A percentile compares a stretch with the other conserved stretches of the same genome.
phyloP scores from a whole-genome alignment of 2,113 vertebrate species.

The Garra rufa region DNA sequence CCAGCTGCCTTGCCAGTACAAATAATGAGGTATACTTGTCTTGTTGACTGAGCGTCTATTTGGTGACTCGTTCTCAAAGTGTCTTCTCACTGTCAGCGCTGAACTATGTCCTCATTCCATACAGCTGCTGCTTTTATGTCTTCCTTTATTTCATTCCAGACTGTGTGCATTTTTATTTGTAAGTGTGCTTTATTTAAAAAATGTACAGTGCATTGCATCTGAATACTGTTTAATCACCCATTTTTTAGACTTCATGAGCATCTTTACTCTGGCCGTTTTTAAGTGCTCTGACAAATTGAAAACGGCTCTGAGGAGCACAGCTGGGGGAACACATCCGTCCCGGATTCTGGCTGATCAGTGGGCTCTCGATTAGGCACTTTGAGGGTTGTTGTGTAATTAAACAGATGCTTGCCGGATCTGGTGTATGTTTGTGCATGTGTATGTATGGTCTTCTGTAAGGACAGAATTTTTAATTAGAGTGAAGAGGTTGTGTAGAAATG shows the following conservation, averaged over 20 bases:
- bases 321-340: slow-evolving; percentile 19
- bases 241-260: not conserved
- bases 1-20: slow-evolving; percentile 46
- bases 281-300: slow-evolving; percentile 32
- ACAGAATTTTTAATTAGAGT: slow-evolving; percentile 26
- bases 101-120: slow-evolving; percentile 21
- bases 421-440: slow-evolving; percentile 5
- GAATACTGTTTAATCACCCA: slow-evolving; percentile 6
- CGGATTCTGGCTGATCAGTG: slow-evolving; percentile 5
- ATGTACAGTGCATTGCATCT: slow-evolving; percentile 12
- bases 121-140: slow-evolving; percentile 29
- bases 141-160: not conserved
- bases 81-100: slow-evolving; percentile 10
- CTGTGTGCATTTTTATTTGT: not conserved
- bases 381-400: slow-evolving; percentile 21
- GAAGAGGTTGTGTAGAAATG: slow-evolving; percentile 4
- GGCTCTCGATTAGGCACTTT: slow-evolving; percentile 5
- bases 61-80: slow-evolving; percentile 38
- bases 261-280: not conserved
- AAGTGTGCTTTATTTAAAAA: not conserved
- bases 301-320: slow-evolving; percentile 39
- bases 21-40: slow-evolving; percentile 54
- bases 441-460: not conserved
- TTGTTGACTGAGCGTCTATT: slow-evolving; percentile 52
- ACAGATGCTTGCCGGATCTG: slow-evolving; percentile 15